A percentile compares a stretch with the other conserved stretches of the same genome.
phyloP scores from a whole-genome alignment of 2,113 vertebrate genomes.

The Centropus unirufus region DNA sequence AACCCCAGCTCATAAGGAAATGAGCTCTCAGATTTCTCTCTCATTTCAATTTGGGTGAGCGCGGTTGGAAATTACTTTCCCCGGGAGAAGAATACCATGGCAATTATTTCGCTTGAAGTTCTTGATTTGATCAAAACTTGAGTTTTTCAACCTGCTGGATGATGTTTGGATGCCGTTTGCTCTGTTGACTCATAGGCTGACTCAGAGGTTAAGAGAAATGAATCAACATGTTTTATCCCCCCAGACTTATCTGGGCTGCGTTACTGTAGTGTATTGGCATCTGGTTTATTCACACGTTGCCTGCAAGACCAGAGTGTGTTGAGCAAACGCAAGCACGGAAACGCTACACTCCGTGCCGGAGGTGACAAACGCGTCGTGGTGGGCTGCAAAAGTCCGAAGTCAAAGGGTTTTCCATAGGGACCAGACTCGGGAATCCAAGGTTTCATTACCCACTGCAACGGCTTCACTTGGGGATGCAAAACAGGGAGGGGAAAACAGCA shows the following conservation, averaged over 20 bases:
- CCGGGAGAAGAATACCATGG: background rate
- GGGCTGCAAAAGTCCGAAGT: background rate
- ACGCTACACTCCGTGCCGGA: background rate
- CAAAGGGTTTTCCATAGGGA: background rate
- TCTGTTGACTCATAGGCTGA: slow-evolving; percentile 44
- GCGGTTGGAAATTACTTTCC: background rate
- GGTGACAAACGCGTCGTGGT: background rate
- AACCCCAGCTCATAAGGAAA: background rate
- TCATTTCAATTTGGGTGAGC: fast-evolving
- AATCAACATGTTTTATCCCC: slow-evolving; percentile 4
- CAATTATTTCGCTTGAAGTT: background rate
- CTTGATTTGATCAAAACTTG: background rate
- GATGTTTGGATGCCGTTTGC: background rate
- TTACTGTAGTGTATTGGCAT: slow-evolving; percentile 31
- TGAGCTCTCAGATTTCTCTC: background rate
- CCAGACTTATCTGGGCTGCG: background rate
- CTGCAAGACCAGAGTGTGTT: fast-evolving
- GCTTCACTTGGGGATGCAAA: background rate
- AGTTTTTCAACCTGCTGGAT: background rate
- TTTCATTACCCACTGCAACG: fast-evolving
- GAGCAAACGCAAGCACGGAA: background rate
- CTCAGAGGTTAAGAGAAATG: slow-evolving; percentile 19
- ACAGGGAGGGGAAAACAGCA: background rate
- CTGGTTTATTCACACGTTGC: background rate
- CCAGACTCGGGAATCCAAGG: fast-evolving